Evolutionary conservation across 2,797 vertebrate species (phyloP), one percentile per base, ranked within the genome.

Genomic region (Sphenodon punctatus): DNA sequence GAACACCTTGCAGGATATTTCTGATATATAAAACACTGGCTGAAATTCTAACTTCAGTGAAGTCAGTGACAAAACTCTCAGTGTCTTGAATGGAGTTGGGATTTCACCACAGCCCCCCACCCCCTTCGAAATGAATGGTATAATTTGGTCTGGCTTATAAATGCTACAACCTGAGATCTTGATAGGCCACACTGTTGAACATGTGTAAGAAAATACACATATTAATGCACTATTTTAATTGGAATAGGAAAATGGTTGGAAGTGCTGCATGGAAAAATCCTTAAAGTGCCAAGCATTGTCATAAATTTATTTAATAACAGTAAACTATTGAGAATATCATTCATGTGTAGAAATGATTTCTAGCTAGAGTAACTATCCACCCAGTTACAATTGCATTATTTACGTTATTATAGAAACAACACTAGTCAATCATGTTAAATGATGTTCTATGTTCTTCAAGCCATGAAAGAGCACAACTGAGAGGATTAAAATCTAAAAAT

Each of bases 381-480:
- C 5, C 16, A 48, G 38, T 68, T 84, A 38, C 2, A 75, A 22
- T 15, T 20, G 1, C 12, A 68, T 49, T 23, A 42, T 34, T 12
- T 20, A 1, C 8, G 67, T 58, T 16, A 43, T 27, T 70, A 82
- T 85, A 5, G 6, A 60, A 70, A 19, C 4, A 39, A 56, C 15
- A 70, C 6, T 5, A 14, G 4, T 7, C 49, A 14, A 7, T 20
- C 51, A 67, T 3, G 23, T 1, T 0, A 0, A 36, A 10, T 46
- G 17, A 46, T 27, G 49, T 5, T 7, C 53, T 43, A 78, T 69
- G 53, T 61, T 30, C 30, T 25, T 63, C 2, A 23, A 36, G 32
- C 4, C 22, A 1, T 22, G 19, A 34, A 11, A 48, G 25, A 16
- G 13, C 51, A 17, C 7, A 49, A 27, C 20, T 19, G 45, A 61